Evolutionary conservation across 1,140 invertebrate genomes (phyloP).

Genomic region (Pseudoatta argentina): DNA sequence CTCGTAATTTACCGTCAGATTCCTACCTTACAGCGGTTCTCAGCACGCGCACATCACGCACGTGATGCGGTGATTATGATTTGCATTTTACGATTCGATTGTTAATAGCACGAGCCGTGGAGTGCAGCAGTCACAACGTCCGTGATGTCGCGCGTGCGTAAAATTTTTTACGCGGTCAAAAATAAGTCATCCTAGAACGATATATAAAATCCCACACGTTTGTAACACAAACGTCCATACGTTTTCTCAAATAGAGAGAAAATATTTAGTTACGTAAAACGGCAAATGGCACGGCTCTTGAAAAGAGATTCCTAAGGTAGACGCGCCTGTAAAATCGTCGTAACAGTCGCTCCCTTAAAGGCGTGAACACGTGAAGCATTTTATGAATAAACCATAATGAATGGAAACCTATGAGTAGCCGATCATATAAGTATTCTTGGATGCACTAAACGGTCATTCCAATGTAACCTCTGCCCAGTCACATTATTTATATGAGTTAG

Average conservation of each 20-base stretch:
- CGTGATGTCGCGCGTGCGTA: background rate
- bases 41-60: constrained; percentile 14
- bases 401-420: constrained; percentile 45
- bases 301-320: constrained; percentile 31
- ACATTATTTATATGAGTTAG: constrained; percentile 54
- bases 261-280: constrained; percentile 16
- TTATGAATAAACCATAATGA: constrained; percentile 76
- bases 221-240: background rate
- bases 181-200: constrained; percentile 1
- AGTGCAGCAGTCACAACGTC: background rate
- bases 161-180: background rate
- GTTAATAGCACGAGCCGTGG: background rate
- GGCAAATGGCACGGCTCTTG: constrained; percentile 40
- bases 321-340: constrained; percentile 58
- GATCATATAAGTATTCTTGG: constrained; percentile 15
- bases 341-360: constrained; percentile 16
- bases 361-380: constrained; percentile 37
- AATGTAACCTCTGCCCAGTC: constrained; percentile 27
- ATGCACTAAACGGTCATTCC: constrained; percentile 42
- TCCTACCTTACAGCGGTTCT: constrained; percentile 66
- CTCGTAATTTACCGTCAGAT: constrained; percentile 74
- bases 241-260: constrained; percentile 3
- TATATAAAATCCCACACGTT: background rate
- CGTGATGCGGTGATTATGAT: background rate
- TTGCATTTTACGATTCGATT: constrained; percentile 30